These are phyloP conservation scores for Haemorhous mexicanus DNA, from an alignment of 2,113 vertebrate species.

Conservation along the genomic window DNA sequence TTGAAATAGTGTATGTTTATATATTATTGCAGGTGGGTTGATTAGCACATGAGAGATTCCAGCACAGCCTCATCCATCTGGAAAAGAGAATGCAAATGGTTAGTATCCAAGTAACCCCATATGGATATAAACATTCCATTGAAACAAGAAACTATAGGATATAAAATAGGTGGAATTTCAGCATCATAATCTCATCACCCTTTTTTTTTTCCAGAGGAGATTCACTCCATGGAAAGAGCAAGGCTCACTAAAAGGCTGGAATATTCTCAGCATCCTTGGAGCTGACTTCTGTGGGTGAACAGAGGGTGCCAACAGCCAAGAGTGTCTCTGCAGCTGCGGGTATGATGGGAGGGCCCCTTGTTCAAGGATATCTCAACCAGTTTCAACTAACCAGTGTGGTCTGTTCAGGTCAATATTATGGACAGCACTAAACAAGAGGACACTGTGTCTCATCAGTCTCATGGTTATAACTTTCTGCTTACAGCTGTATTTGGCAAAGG, in stretches of 20 bases:
- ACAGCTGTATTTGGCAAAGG: conserved; percentile 49
- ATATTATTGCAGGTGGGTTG: background rate
- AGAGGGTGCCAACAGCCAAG: background rate
- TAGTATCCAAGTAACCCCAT: background rate
- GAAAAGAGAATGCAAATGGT: background rate
- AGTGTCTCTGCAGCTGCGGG: background rate
- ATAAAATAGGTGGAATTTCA: background rate
- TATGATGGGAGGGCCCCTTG: background rate
- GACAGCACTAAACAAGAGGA: conserved; percentile 45
- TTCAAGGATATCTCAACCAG: background rate
- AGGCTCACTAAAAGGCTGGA: background rate
- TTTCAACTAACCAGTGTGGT: conserved; percentile 1
- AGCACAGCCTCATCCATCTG: conserved; percentile 4
- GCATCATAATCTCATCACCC: background rate
- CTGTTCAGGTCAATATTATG: background rate
- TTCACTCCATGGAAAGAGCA: background rate
- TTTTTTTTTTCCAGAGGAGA: background rate
- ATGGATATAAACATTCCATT: background rate
- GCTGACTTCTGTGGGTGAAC: background rate
- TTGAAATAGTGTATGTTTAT: background rate
- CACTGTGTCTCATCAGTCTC: conserved; percentile 52
- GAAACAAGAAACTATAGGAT: background rate
- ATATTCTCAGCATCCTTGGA: background rate
- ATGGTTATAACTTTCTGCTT: conserved; percentile 67
- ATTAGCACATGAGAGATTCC: background rate